Evolutionary conservation across 2,888 invertebrate genomes (phyloP).

Genomic region (Griposia aprilina): DNA sequence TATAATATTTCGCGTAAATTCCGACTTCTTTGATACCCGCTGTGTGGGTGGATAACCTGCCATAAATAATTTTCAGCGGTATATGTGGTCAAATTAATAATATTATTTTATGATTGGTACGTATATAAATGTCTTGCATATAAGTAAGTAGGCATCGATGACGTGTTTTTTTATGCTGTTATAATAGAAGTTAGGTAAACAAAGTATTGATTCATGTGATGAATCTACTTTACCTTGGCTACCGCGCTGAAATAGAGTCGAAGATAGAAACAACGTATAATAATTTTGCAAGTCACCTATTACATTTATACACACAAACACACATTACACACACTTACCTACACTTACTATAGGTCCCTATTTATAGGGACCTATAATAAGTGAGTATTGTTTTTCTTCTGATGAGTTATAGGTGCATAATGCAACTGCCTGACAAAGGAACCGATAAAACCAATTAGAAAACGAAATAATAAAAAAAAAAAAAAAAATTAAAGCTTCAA

Average conservation of each 20-base stretch:
- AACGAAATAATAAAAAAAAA: conserved; percentile 31
- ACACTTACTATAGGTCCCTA: no score
- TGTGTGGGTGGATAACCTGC: conserved; percentile 59
- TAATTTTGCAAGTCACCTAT: not conserved
- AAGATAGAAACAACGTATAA: not conserved
- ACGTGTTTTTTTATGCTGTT: conserved; percentile 7
- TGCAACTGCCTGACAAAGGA: not conserved
- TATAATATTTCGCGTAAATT: conserved; percentile 57
- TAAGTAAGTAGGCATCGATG: conserved; percentile 25
- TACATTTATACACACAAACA: no score
- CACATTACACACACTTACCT: no score
- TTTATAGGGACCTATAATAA: no score
- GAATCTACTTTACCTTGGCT: not conserved
- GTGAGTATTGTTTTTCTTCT: not conserved
- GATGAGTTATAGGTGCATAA: not conserved
- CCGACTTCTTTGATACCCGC: conserved; percentile 57
- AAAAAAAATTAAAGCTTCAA: conserved; percentile 37
- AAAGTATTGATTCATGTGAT: not conserved
- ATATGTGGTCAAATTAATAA: conserved; percentile 50
- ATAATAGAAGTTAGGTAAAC: no score
- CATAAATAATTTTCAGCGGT: conserved; percentile 64
- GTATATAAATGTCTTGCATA: conserved; percentile 17
- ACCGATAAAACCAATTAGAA: conserved; percentile 9
- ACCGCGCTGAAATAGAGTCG: not conserved
- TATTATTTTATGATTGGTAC: conserved; percentile 40